phyloP scores from a whole-genome alignment of 1,140 invertebrate species.

The Medauroidea extradentata region DNA sequence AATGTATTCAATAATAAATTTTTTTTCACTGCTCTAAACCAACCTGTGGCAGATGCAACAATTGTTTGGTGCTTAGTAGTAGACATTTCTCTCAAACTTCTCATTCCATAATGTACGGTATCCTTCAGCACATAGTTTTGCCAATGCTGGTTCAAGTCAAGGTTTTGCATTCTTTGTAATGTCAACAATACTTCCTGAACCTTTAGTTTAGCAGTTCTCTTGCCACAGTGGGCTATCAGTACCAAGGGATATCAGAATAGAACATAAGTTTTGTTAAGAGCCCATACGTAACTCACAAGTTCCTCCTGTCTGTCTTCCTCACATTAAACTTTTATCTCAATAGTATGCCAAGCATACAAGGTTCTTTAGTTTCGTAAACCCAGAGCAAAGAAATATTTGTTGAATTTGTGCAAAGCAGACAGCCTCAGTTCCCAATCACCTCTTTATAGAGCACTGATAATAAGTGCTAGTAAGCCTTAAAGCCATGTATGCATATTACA shows the following conservation, averaged over 20 bases:
- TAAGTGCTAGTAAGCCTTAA: not conserved
- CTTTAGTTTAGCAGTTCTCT: constrained; percentile 4
- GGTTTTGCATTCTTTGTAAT: constrained; percentile 2
- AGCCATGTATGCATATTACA: no score
- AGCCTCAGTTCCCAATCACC: constrained; percentile 2
- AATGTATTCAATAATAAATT: constrained; percentile 7
- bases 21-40: constrained; percentile 1
- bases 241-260: constrained; percentile 5
- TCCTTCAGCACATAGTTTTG: constrained; percentile 3
- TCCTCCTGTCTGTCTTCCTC: not conserved
- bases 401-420: constrained; percentile 1
- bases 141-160: constrained; percentile 2
- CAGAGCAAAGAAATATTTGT: constrained; percentile 7
- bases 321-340: not conserved
- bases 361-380: constrained; percentile 4
- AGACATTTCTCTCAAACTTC: not conserved
- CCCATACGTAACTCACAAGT: not conserved
- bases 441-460: not conserved
- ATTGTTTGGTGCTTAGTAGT: not conserved
- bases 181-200: not conserved
- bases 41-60: constrained; percentile 1
- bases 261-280: constrained; percentile 1
- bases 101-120: not conserved
- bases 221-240: not conserved
- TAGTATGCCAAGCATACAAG: not conserved